Percentiles rank a stretch among this genome's conserved stretches.
phyloP scores from a whole-genome alignment of 2,113 vertebrate genomes.

The Hyla sarda region DNA sequence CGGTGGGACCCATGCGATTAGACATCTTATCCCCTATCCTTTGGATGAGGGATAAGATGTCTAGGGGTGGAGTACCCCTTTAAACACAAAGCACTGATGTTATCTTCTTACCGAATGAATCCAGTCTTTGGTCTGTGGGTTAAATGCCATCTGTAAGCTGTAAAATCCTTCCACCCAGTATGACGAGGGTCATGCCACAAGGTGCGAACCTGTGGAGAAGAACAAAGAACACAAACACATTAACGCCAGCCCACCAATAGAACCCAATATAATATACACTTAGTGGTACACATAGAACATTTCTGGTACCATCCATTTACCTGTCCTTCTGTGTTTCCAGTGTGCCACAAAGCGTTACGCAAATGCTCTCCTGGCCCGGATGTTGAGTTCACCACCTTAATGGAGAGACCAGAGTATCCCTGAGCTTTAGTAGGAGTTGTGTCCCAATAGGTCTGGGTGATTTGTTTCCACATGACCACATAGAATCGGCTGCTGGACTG shows the following conservation, averaged over 20 bases:
- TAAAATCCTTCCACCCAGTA: constrained; percentile 98
- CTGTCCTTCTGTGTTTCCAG: constrained; percentile 94
- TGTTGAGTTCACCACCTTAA: constrained; percentile 98
- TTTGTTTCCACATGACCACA: constrained; percentile 99
- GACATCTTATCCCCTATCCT: too few species aligned
- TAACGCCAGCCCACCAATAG: background rate
- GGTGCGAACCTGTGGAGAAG: constrained; percentile 84
- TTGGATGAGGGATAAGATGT: too few species aligned
- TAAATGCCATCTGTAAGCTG: constrained; percentile 97
- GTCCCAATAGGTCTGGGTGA: constrained; percentile 98
- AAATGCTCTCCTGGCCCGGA: constrained; percentile 97
- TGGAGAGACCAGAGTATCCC: constrained; percentile 95
- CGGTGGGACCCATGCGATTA: too few species aligned
- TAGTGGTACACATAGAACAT: background rate
- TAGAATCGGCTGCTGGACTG: constrained; percentile 98
- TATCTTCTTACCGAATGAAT: constrained; percentile 90
- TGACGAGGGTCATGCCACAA: constrained; percentile 97
- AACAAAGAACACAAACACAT: background rate
- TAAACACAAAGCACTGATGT: too few species aligned
- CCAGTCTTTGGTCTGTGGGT: constrained; percentile 96
- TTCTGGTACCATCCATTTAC: too few species aligned
- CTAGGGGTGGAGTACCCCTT: too few species aligned
- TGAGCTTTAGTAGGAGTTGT: constrained; percentile 91
- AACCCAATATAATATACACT: too few species aligned
- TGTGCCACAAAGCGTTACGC: constrained; percentile 98